These are phyloP conservation scores for Nematopogon swammerdamellus DNA, from an alignment of 2,888 invertebrate genomes.

Conservation along the genomic window DNA sequence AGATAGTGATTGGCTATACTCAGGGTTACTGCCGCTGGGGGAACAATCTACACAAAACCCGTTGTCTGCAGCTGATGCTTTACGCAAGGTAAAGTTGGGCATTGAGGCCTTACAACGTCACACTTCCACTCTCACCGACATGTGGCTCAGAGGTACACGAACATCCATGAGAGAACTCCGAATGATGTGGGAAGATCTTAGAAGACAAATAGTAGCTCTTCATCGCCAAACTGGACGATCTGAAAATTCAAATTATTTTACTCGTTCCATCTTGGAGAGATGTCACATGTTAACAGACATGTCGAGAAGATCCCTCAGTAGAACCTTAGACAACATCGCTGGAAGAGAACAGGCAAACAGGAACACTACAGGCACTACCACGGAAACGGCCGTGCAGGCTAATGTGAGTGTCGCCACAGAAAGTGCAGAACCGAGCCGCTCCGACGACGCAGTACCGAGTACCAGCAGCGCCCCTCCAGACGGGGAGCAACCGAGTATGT, in stretches of 20 bases:
- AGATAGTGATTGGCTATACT: background rate
- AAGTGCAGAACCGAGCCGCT: background rate
- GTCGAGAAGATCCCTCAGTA: slow-evolving; percentile 20
- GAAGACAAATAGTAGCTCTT: slow-evolving; percentile 53
- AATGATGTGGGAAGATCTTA: slow-evolving; percentile 62
- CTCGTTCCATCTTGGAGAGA: slow-evolving; percentile 37
- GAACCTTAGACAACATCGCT: background rate
- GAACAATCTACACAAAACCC: background rate
- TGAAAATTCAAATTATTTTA: slow-evolving; percentile 32
- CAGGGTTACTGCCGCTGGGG: background rate
- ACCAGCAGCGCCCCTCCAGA: background rate
- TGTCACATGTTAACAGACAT: slow-evolving; percentile 43
- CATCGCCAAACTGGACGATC: slow-evolving; percentile 44
- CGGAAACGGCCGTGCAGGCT: background rate
- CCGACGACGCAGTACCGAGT: background rate
- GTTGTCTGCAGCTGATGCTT: slow-evolving; percentile 36
- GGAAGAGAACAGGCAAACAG: background rate
- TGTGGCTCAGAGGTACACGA: slow-evolving; percentile 40
- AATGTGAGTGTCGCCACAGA: background rate
- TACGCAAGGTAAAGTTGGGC: slow-evolving; percentile 34
- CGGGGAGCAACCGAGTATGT: background rate
- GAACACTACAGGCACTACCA: background rate
- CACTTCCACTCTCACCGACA: slow-evolving; percentile 30
- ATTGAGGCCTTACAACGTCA: slow-evolving; percentile 38
- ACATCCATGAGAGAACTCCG: slow-evolving; percentile 56